A percentile compares a stretch with the other conserved stretches of the same genome.
Evolutionary conservation across 2,797 vertebrate genomes (phyloP).

Genomic region (Spondyliosoma cantharus): DNA sequence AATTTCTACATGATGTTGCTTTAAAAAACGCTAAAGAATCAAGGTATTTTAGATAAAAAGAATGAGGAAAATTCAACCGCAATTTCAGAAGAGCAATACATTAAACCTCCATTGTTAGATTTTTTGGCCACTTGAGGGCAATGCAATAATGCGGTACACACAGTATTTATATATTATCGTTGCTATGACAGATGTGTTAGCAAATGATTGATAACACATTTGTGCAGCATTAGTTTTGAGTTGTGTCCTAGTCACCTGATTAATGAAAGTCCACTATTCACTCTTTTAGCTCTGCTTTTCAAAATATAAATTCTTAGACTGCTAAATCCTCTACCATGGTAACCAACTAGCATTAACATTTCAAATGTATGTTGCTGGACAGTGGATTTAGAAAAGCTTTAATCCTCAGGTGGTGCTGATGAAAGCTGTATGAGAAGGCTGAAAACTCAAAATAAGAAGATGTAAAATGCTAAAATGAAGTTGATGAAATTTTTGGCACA

Average conservation of each 20-base stretch:
- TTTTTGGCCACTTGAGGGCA: not conserved
- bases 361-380: not conserved
- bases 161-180: not conserved
- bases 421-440: not conserved
- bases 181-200: not conserved
- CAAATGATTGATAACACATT: too few species aligned
- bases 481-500: not conserved
- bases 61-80: not conserved
- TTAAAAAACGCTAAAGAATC: not conserved
- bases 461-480: not conserved
- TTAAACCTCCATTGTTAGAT: not conserved
- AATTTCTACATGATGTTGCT: too few species aligned
- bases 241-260: too few species aligned
- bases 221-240: too few species aligned
- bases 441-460: not conserved
- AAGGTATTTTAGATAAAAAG: not conserved
- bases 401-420: not conserved
- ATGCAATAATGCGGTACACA: not conserved
- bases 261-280: not conserved
- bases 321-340: not conserved
- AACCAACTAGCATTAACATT: not conserved
- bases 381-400: not conserved
- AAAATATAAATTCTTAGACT: not conserved
- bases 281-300: slow-evolving; percentile 3
- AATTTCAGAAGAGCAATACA: not conserved